Base-by-base conservation (phyloP, 2,113 vertebrate genomes). In the Oceanodroma tethys region DNA sequence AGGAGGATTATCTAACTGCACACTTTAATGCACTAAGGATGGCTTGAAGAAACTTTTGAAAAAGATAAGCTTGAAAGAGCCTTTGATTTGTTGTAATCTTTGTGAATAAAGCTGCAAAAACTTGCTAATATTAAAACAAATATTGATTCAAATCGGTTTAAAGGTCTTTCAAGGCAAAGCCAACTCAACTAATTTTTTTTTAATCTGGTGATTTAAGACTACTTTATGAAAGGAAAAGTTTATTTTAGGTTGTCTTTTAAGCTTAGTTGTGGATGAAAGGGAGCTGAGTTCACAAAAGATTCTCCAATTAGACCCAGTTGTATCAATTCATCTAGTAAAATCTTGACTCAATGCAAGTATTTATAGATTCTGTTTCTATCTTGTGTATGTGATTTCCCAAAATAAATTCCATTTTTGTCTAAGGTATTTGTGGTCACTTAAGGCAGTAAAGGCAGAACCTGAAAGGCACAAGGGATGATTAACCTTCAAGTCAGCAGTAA, bases 81-180 rank as follows among this genome's bases (percentile, higher is more conserved):
- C 67, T 94, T 88, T 70, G 87, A 91, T 90, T 96, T 92, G 75
- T 95, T n/a, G 4, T 90, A 92, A 81, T 92, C 56, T 83, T 86
- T 95, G 74, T 67, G 63, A 87, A 58, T 84, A 87, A 75, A 56
- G 34, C 58, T 87, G 30, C 80, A 92, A 88, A 93, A 94, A 88
- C 47, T 86, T 90, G 52, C 68, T 86, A 81, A 83, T 90, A 63
- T 88, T 76, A 88, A 93, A 84, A 16, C 67, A 93, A 88, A 88
- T 86, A 86, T 73, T 73, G 80, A 65, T 80, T 92, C 71, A 93
- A 80, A 75, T 88, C 52, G 48, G 73, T 84, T 81, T 94, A 83
- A 93, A 83, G 20, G 52, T 83, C n/a, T 96, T 94, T 59, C n/a
- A 43, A 81, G 72, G 68, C 53, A 92, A 87, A 84, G 38, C 34